Evolutionary conservation across 2,113 vertebrate species (phyloP).

Genomic region (Phaethornis superciliosus): DNA sequence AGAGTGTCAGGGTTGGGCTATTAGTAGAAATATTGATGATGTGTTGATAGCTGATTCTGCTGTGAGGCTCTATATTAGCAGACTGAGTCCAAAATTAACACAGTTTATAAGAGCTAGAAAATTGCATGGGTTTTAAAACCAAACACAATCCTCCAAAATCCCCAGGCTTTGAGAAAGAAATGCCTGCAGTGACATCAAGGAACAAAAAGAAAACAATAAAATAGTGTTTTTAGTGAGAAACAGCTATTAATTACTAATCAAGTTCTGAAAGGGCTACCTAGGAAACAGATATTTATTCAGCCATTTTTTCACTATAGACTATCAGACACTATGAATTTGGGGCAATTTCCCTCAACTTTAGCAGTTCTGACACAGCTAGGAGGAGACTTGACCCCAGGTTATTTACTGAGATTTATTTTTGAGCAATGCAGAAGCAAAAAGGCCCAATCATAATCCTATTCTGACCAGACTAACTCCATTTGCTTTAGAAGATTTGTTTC

Average conservation of each 20-base stretch:
- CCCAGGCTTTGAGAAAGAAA: background rate
- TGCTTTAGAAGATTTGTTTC: slow-evolving; percentile 12
- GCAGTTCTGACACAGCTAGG: background rate
- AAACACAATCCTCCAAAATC: background rate
- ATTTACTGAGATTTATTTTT: slow-evolving; percentile 6
- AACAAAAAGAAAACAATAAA: background rate
- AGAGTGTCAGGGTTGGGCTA: background rate
- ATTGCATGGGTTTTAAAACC: background rate
- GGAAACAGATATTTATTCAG: background rate
- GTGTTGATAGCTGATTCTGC: background rate
- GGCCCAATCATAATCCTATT: slow-evolving; percentile 40
- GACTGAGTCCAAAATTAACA: background rate
- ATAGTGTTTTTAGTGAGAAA: background rate
- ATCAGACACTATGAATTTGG: background rate
- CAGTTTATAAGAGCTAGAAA: background rate
- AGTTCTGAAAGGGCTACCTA: background rate
- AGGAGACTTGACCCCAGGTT: background rate
- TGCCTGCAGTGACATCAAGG: rapidly evolving
- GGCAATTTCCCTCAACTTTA: background rate
- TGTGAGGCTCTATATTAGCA: background rate
- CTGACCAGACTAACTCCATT: slow-evolving; percentile 39
- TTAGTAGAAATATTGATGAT: background rate
- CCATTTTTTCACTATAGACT: background rate
- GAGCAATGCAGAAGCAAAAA: slow-evolving; percentile 8
- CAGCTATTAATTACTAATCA: background rate